Conservation (phyloP, 1,140 invertebrate genomes). For the Cotesia typhae region DNA sequence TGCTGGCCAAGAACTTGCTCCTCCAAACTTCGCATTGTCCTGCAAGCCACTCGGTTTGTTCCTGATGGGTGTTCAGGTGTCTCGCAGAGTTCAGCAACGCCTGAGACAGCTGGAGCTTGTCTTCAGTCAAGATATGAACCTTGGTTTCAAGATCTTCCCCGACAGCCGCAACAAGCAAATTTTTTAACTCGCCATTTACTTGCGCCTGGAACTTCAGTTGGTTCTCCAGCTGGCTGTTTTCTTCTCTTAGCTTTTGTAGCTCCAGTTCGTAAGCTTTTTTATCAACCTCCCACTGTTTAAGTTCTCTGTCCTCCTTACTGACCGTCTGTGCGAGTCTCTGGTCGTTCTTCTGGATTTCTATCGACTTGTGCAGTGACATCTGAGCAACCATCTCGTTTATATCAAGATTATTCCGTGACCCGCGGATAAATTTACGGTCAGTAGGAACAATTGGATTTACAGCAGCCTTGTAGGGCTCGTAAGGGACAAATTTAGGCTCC, state of each 20-base stretch:
- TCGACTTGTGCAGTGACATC: conserved; percentile 69
- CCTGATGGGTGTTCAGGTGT: conserved; percentile 85
- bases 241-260: conserved; percentile 69
- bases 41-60: conserved; percentile 90
- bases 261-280: conserved; percentile 66
- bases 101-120: conserved; percentile 86
- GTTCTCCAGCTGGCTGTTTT: conserved; percentile 73
- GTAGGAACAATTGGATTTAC: conserved; percentile 78
- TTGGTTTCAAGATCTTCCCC: conserved; percentile 91
- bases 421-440: conserved; percentile 64
- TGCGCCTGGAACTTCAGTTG: conserved; percentile 77
- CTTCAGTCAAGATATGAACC: conserved; percentile 89
- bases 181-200: conserved; percentile 92
- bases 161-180: conserved; percentile 89
- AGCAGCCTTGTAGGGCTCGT: conserved; percentile 87
- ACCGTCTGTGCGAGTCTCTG: conserved; percentile 36
- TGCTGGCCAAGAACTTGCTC: conserved; percentile 94
- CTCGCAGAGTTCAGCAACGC: conserved; percentile 86
- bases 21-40: conserved; percentile 96
- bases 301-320: conserved; percentile 42
- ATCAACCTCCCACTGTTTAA: conserved; percentile 48
- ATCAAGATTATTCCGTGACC: conserved; percentile 73
- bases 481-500: conserved; percentile 86
- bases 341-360: conserved; percentile 48
- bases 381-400: conserved; percentile 75